Evolutionary conservation across 1,140 invertebrate species (phyloP), one percentile per base, ranked within the genome.

Genomic region (Platyscapa corneri): DNA sequence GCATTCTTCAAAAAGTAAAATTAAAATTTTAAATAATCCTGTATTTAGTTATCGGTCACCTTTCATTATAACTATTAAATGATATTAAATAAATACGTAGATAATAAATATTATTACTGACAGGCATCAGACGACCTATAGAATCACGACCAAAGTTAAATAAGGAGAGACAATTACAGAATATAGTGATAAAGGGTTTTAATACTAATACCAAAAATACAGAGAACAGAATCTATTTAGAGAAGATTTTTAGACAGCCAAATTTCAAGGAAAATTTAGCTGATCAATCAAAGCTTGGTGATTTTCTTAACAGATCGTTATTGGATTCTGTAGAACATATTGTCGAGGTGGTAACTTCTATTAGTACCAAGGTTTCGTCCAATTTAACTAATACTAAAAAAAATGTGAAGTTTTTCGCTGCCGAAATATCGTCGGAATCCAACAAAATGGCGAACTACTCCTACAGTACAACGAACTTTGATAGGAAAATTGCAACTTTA

Each of bases 291-390:
- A 32, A 84, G 27, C 37, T n/a, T 7, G 39, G 42, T 30, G 56
- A 87, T 18, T 32, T 67, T 7, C 67, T 86, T 0, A 82, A 81
- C 16, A 78, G 32, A 32, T 37, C 37, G 20, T 0, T 39, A 3
- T 37, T 30, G 46, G 84, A 88, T 0, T 89, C 85, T 27, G 83
- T 92, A 3, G 89, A 92, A 72, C 91, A 93, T 60, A 92, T 93
- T 23, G 90, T 93, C 0, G 92, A 93, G 80, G 92, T 94, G 0
- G 92, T 93, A 0, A 94, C 92, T 0, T 93, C 92, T 0, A 91
- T 93, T 12, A 93, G 92, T 60, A 94, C 92, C 0, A 92, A 90
- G 82, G 90, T 94, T 7, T 93, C 92, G 0, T 91, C 92, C 0
- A 92, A 87, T 18, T 80, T 92, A 0, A 90, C 90, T 49, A 89